Evolutionary conservation across 2,113 vertebrate species (phyloP).

Genomic region (Aptenodytes forsteri): DNA sequence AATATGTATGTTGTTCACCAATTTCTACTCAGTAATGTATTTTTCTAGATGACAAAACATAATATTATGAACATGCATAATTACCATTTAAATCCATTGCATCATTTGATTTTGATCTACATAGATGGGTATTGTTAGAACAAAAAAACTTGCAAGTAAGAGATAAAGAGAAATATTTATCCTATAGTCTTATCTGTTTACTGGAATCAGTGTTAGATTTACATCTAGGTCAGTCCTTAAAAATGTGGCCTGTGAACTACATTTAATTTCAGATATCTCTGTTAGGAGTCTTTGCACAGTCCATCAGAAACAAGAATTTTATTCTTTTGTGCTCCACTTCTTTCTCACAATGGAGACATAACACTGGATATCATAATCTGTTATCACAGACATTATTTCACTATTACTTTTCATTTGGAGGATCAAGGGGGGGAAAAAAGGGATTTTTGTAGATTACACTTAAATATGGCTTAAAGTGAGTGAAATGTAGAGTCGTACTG

Average conservation of each 20-base stretch:
- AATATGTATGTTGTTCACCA: neutral
- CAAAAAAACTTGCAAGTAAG: neutral
- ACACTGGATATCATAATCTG: neutral
- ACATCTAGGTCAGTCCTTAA: neutral
- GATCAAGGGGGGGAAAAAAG: fast-evolving
- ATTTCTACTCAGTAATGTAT: neutral
- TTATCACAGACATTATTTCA: neutral
- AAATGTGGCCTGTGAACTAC: neutral
- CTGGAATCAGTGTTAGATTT: neutral
- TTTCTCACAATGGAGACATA: neutral
- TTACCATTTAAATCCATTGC: neutral
- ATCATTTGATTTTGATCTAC: neutral
- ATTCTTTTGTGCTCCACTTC: neutral
- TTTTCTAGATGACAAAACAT: neutral
- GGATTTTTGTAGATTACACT: neutral
- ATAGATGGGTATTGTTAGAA: neutral
- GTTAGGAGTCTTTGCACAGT: neutral
- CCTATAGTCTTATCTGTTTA: neutral
- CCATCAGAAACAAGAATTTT: neutral
- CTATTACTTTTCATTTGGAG: neutral
- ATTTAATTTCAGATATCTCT: neutral
- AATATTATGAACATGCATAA: neutral
- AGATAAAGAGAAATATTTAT: neutral
- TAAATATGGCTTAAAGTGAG: neutral
- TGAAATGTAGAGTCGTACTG: neutral